Percentiles rank a stretch among this genome's conserved stretches.
These are phyloP conservation scores for Poecilia latipinna DNA, from an alignment of 2,113 vertebrate species.

Conservation along the genomic window DNA sequence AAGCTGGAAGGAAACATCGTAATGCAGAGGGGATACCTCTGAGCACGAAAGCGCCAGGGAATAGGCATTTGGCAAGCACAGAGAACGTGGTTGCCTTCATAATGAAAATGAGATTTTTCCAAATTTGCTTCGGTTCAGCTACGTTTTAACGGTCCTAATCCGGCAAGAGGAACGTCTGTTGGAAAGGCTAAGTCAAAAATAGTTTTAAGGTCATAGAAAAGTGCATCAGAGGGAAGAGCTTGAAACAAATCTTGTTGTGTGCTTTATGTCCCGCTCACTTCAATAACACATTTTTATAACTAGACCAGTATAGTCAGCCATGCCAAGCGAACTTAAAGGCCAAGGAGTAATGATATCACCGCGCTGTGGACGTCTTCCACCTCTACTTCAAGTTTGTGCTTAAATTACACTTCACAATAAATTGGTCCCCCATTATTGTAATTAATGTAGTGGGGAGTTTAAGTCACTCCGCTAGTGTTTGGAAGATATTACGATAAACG, in stretches of 20 bases:
- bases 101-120: too few relatives aligned
- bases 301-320: too few relatives aligned
- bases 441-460: constrained; percentile 13
- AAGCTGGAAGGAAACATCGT: too few relatives aligned
- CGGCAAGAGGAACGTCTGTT: too few relatives aligned
- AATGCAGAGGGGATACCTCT: too few relatives aligned
- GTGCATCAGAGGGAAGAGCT: neutral
- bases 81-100: too few relatives aligned
- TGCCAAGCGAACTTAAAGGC: neutral
- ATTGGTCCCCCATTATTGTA: constrained; percentile 9
- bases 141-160: neutral
- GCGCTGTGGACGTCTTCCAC: constrained; percentile 9
- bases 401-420: constrained; percentile 26
- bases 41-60: too few relatives aligned
- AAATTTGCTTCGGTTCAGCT: too few relatives aligned
- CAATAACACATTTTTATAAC: neutral
- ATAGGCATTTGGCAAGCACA: too few relatives aligned
- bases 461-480: constrained; percentile 13
- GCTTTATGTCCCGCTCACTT: neutral
- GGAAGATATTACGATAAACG: constrained; percentile 20
- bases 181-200: too few relatives aligned
- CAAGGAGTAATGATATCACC: neutral
- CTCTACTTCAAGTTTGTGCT: constrained; percentile 10
- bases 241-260: neutral
- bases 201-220: neutral